These are phyloP conservation scores for Dinocampus coccinellae DNA, from an alignment of 2,888 invertebrate genomes.

Conservation along the genomic window DNA sequence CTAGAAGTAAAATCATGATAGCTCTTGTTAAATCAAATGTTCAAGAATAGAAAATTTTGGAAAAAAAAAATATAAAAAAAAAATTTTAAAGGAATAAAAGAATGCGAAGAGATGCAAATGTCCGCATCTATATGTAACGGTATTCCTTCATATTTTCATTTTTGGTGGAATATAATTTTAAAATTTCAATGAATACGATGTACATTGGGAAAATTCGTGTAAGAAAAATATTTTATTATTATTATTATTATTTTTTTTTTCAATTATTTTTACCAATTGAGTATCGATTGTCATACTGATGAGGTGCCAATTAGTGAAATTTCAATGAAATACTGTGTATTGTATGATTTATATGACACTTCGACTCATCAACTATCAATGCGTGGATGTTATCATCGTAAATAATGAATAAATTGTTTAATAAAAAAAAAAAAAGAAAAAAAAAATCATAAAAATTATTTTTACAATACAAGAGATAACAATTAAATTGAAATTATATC, in stretches of 20 bases:
- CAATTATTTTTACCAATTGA: too few species aligned
- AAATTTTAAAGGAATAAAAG: neutral
- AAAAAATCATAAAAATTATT: too few species aligned
- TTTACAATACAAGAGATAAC: too few species aligned
- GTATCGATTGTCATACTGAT: neutral
- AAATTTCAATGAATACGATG: too few species aligned
- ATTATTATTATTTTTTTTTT: too few species aligned
- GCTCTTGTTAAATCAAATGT: neutral
- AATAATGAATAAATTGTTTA: too few species aligned
- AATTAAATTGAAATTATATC: too few species aligned
- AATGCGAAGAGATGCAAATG: neutral
- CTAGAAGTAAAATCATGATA: conserved; percentile 1
- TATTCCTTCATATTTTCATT: neutral
- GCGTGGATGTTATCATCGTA: too few species aligned
- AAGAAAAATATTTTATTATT: too few species aligned
- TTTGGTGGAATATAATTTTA: neutral
- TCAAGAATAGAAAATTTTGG: neutral
- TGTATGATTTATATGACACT: neutral
- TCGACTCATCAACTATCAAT: neutral
- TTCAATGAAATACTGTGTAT: neutral
- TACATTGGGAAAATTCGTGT: too few species aligned
- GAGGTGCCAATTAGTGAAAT: neutral
- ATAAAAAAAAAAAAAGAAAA: too few species aligned
- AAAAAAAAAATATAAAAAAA: too few species aligned
- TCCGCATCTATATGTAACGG: neutral